Evolutionary conservation across 2,113 vertebrate species (phyloP).

Genomic region (Dolichallabes microphthalmus): DNA sequence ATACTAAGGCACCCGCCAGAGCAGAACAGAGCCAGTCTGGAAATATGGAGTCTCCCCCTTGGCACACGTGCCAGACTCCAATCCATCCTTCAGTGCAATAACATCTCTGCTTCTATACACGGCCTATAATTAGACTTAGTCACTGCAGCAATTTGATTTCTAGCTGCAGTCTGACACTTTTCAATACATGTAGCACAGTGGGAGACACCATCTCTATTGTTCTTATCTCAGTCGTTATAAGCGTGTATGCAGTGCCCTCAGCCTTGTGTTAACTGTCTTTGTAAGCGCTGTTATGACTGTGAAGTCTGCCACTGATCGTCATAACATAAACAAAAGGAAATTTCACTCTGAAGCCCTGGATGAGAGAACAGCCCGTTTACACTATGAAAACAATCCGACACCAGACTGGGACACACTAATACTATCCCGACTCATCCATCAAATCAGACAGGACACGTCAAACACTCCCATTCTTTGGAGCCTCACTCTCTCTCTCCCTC

Average conservation of each 20-base stretch:
- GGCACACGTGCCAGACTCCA: slow-evolving; percentile 60
- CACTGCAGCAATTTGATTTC: slow-evolving; percentile 30
- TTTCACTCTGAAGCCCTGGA: slow-evolving; percentile 43
- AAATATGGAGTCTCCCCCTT: slow-evolving; percentile 68
- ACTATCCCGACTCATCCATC: slow-evolving; percentile 47
- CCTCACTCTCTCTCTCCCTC: slow-evolving; percentile 12
- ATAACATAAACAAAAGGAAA: slow-evolving; percentile 47
- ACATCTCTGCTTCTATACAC: slow-evolving; percentile 50
- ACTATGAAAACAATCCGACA: slow-evolving; percentile 49
- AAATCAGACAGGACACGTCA: slow-evolving; percentile 45
- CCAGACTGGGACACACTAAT: slow-evolving; percentile 41
- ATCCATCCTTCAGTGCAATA: slow-evolving; percentile 62
- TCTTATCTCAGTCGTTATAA: slow-evolving; percentile 18
- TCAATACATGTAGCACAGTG: slow-evolving; percentile 13
- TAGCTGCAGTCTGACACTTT: slow-evolving; percentile 16
- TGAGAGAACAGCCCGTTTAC: slow-evolving; percentile 44
- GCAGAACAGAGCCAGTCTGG: slow-evolving; percentile 71
- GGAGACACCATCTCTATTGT: neutral
- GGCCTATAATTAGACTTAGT: slow-evolving; percentile 29
- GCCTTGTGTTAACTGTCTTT: slow-evolving; percentile 43
- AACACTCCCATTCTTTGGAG: slow-evolving; percentile 53
- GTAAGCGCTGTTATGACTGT: slow-evolving; percentile 48
- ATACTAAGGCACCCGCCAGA: slow-evolving; percentile 47
- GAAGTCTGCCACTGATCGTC: slow-evolving; percentile 27
- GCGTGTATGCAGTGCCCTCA: slow-evolving; percentile 17